These are phyloP conservation scores for Odobenus rosmarus DNA, from an alignment of 2,113 vertebrate species.

Conservation along the genomic window DNA sequence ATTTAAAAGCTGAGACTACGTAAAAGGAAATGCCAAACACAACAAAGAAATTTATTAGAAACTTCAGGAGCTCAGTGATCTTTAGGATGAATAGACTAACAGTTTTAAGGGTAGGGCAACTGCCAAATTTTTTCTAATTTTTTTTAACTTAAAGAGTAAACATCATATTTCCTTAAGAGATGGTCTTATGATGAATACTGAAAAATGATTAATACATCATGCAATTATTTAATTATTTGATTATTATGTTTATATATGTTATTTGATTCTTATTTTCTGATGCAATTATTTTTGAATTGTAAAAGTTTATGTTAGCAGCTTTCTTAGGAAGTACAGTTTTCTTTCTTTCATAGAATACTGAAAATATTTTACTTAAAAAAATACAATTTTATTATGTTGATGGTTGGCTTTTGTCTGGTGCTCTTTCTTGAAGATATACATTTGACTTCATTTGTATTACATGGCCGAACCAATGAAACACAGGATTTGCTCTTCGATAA, in stretches of 20 bases:
- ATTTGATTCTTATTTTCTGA: background rate
- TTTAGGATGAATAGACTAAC: background rate
- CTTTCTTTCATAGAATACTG: background rate
- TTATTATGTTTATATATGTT: background rate
- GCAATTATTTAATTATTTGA: background rate
- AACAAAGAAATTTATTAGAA: conserved; percentile 40
- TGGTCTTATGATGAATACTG: background rate
- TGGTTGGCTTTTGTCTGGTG: background rate
- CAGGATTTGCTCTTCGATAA: background rate
- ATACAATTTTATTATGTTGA: background rate
- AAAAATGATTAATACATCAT: background rate
- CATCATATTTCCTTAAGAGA: background rate
- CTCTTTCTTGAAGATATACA: background rate
- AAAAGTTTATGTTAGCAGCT: background rate
- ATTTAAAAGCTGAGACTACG: conserved; percentile 58
- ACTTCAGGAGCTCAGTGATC: background rate
- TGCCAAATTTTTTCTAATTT: background rate
- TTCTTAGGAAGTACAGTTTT: background rate
- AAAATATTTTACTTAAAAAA: background rate
- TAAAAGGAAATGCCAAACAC: conserved; percentile 68
- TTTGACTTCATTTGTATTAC: background rate
- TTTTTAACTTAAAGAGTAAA: conserved; percentile 55
- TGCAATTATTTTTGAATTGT: background rate
- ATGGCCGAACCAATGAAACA: background rate
- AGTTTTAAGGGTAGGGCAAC: background rate